Base-by-base conservation (phyloP, 2,113 vertebrate species). In the Apaloderma vittatum region DNA sequence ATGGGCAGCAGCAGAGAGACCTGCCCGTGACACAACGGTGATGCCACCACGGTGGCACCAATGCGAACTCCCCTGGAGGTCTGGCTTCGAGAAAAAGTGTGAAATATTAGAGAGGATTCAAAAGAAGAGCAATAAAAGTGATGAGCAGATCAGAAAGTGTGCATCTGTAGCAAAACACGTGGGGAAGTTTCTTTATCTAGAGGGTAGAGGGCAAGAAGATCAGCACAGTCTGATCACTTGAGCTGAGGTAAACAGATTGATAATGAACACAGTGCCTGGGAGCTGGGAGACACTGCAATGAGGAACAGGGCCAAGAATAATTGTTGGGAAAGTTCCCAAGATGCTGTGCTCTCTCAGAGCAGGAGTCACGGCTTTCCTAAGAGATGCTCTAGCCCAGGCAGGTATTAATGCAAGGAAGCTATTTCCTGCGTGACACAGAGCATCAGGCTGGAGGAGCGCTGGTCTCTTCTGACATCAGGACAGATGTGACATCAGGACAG, bases 51-150 rank as follows among this genome's bases (percentile, higher is more conserved):
- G 12, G 19, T 34, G 49, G 8, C 6, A 52, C 36, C 36, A 27
- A 32, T 4, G 4, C 22, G 55, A 72, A 37, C 11, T 5, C 17
- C 67, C 48, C 51, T 46, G 43, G 32, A 59, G 66, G 85, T 57
- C 8, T 4, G 20, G 45, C 17, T 9, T 51, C 0, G 0, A 86
- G 37, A 8, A 79, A 5, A 30, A 62, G 5, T 0, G 2, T 16
- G 61, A 72, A 65, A 61, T 5, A 15, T 18, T 61, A 36, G 23
- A 68, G 57, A 61, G 15, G n/a, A 45, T 26, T 78, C n/a, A 32
- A 78, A 76, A 71, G 30, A 65, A 78, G 34, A 77, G 11, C 26
- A 32, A 52, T 12, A 51, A 71, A 62, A 88, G 48, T 8, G 5
- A 63, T 14, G 9, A 66, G 46, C 9, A 30, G 46, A 14, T 20